Evolutionary conservation across 2,888 invertebrate species (phyloP).

Genomic region (Coelopa pilipes): DNA sequence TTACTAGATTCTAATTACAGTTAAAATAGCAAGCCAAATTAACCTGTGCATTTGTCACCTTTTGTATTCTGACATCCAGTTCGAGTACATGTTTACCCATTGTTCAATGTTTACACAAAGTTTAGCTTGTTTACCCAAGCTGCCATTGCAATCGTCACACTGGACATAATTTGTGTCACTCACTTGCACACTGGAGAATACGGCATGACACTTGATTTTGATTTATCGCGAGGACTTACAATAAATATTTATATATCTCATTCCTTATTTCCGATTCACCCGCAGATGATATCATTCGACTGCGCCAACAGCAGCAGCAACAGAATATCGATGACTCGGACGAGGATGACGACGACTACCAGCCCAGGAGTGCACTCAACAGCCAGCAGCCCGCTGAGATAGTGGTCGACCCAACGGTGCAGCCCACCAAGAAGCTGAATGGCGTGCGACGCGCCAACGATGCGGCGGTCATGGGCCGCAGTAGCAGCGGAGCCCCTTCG

Average conservation of each 20-base stretch:
- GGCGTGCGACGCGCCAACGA: conserved; percentile 41
- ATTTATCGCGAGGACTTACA: no score
- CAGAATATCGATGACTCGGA: conserved; percentile 69
- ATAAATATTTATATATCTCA: no score
- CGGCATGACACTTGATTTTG: neutral
- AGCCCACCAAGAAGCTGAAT: conserved; percentile 43
- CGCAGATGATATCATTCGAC: conserved; percentile 63
- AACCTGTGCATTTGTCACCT: conserved; percentile 23
- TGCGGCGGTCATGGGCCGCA: conserved; percentile 37
- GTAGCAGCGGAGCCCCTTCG: conserved; percentile 35
- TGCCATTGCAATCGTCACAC: neutral
- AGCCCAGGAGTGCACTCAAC: conserved; percentile 6
- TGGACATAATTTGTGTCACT: neutral
- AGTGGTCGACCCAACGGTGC: conserved; percentile 38
- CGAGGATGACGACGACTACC: conserved; percentile 50
- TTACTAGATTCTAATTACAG: conserved; percentile 32
- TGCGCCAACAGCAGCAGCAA: conserved; percentile 68
- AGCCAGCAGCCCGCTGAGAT: conserved; percentile 10
- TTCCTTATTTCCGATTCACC: no score
- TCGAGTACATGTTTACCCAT: conserved; percentile 4
- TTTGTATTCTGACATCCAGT: neutral
- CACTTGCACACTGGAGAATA: neutral
- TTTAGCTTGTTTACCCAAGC: neutral
- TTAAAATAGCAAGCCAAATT: conserved; percentile 31
- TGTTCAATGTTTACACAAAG: conserved; percentile 12